A percentile compares a stretch with the other conserved stretches of the same genome.
Conservation (phyloP, 2,888 invertebrate species). For the Caenorhabditis sp. region DNA sequence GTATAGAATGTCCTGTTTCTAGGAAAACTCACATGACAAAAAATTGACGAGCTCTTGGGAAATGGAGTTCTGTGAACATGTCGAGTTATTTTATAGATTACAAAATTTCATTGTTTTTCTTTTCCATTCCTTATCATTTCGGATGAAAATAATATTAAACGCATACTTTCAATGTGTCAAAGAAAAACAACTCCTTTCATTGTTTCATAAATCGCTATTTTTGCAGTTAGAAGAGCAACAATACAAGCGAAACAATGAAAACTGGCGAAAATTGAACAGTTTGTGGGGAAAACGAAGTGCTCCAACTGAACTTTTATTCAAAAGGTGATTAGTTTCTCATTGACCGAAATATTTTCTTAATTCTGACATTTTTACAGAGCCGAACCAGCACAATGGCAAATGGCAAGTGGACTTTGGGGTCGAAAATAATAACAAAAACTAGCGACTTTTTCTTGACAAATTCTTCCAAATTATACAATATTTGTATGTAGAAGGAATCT, state of each 20-base stretch:
- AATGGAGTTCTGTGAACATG: too few species aligned
- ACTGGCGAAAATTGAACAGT: constrained; percentile 54
- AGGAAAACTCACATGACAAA: too few species aligned
- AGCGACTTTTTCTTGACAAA: neutral
- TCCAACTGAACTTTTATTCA: constrained; percentile 15
- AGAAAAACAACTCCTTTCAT: neutral
- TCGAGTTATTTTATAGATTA: too few species aligned
- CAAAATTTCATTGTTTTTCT: too few species aligned
- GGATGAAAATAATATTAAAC: too few species aligned
- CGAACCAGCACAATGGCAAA: constrained; percentile 42
- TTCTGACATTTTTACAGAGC: constrained; percentile 36
- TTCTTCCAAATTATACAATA: neutral
- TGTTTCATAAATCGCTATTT: neutral
- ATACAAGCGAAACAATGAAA: constrained; percentile 43
- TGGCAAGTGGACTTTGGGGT: constrained; percentile 53
- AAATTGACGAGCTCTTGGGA: too few species aligned
- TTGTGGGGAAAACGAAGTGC: constrained; percentile 52
- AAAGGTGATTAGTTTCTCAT: constrained; percentile 8
- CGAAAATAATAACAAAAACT: constrained; percentile 2
- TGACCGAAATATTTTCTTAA: neutral
- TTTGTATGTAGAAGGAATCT: neutral
- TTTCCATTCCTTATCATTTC: too few species aligned
- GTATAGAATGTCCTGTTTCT: too few species aligned
- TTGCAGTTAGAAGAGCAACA: constrained; percentile 15
- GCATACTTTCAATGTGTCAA: too few species aligned